Evolutionary conservation across 2,888 invertebrate genomes (phyloP).

Genomic region (Heliconius charithonia): DNA sequence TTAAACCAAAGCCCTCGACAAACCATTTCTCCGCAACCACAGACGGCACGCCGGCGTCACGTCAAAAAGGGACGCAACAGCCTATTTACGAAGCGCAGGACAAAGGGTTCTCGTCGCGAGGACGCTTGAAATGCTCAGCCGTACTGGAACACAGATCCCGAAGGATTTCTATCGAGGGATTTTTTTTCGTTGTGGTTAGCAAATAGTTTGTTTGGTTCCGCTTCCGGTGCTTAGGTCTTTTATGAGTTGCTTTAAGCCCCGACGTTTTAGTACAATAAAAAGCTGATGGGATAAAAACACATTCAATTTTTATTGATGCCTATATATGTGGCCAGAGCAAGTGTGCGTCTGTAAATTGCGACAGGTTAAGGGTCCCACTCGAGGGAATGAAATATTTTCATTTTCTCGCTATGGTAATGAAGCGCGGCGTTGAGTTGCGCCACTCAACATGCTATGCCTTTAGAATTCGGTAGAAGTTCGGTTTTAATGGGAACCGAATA

Average conservation of each 20-base stretch:
- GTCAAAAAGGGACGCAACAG: conserved; percentile 33
- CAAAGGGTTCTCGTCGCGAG: conserved; percentile 38
- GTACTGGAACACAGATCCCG: conserved; percentile 12
- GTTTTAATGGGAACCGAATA: no score
- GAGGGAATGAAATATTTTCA: not conserved
- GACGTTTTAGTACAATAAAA: not conserved
- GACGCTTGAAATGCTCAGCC: conserved; percentile 30
- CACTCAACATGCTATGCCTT: not conserved
- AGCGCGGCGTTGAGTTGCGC: not conserved
- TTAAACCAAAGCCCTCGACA: not conserved
- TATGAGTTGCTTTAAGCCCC: not conserved
- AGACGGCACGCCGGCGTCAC: not conserved
- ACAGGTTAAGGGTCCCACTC: not conserved
- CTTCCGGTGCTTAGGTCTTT: conserved; percentile 10
- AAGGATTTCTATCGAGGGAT: not conserved
- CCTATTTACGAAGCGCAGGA: conserved; percentile 35
- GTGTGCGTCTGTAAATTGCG: not conserved
- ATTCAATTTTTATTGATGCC: no score
- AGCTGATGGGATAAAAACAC: no score
- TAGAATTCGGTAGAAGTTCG: not conserved
- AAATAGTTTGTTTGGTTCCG: conserved; percentile 8
- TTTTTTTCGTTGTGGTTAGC: not conserved
- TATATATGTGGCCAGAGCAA: not conserved
- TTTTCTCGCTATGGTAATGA: not conserved
- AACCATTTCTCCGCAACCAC: not conserved